These are phyloP conservation scores for Zaprionus africanus DNA, from an alignment of 1,140 invertebrate species.

Conservation along the genomic window DNA sequence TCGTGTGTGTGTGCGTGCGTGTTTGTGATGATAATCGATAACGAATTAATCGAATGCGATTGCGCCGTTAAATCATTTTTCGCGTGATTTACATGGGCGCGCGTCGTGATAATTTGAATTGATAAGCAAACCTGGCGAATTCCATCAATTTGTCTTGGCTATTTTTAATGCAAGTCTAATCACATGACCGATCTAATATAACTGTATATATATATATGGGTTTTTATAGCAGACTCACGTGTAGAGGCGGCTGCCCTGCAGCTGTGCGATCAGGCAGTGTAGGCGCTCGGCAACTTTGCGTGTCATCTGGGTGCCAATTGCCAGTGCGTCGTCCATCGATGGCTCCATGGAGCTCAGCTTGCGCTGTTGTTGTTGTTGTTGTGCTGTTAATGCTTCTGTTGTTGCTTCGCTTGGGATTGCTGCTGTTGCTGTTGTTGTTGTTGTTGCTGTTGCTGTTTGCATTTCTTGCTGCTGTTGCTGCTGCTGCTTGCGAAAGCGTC, in stretches of 20 bases:
- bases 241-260: slow-evolving; percentile 73
- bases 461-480: slow-evolving; percentile 33
- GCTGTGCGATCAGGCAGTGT: slow-evolving; percentile 57
- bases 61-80: slow-evolving; percentile 11
- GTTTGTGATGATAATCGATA: not conserved
- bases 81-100: slow-evolving; percentile 63
- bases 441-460: slow-evolving; percentile 10
- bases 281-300: slow-evolving; percentile 68
- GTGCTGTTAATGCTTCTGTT: slow-evolving; percentile 47
- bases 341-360: slow-evolving; percentile 75
- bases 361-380: slow-evolving; percentile 68
- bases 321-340: slow-evolving; percentile 76
- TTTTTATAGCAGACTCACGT: slow-evolving; percentile 55
- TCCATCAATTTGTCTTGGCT: not conserved
- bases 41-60: slow-evolving; percentile 12
- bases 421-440: slow-evolving; percentile 39
- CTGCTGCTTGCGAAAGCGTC: slow-evolving; percentile 58
- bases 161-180: slow-evolving; percentile 23
- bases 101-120: slow-evolving; percentile 51
- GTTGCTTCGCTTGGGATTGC: slow-evolving; percentile 9
- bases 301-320: slow-evolving; percentile 77
- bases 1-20: slow-evolving; percentile 18
- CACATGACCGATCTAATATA: slow-evolving; percentile 33
- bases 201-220: too few species aligned
- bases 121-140: slow-evolving; percentile 36